Evolutionary conservation across 37 sponge, comb jelly and placozoan species (phyloP).

Genomic region (Ephydatia muelleri): DNA sequence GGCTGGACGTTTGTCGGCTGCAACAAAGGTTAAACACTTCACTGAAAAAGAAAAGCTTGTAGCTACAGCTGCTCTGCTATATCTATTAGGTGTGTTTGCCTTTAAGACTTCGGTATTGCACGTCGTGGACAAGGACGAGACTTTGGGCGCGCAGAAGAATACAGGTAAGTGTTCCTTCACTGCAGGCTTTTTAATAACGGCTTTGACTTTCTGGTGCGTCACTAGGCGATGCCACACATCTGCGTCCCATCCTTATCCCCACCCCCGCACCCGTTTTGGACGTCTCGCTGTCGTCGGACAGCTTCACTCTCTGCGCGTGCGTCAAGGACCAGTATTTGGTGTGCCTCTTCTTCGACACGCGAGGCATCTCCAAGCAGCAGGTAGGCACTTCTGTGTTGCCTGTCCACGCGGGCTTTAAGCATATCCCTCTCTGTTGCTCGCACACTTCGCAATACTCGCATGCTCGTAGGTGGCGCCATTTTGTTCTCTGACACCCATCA

Average conservation of each 20-base stretch:
- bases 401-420: too few relatives aligned
- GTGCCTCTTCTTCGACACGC: constrained; percentile 38
- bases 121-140: constrained; percentile 29
- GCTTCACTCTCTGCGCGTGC: constrained; percentile 53
- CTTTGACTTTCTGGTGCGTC: neutral
- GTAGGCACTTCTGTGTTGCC: too few relatives aligned
- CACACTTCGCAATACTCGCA: too few relatives aligned
- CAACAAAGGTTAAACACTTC: constrained; percentile 28
- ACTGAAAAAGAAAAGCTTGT: neutral
- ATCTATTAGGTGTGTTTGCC: constrained; percentile 38
- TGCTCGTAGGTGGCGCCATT: too few relatives aligned
- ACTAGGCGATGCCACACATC: constrained; percentile 15
- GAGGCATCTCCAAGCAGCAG: constrained; percentile 11
- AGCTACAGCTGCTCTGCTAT: neutral
- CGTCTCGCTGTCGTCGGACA: constrained; percentile 51
- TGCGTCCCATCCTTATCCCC: constrained; percentile 30
- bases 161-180: neutral
- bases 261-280: constrained; percentile 46
- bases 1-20: constrained; percentile 61
- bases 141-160: constrained; percentile 9
- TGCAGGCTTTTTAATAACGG: neutral
- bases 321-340: constrained; percentile 22
- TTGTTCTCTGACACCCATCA: neutral
- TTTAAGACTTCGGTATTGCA: constrained; percentile 49
- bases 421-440: too few relatives aligned